Evolutionary conservation across 1,140 invertebrate species (phyloP), one percentile per base, ranked within the genome.

Genomic region (Pseudoatta argentina): DNA sequence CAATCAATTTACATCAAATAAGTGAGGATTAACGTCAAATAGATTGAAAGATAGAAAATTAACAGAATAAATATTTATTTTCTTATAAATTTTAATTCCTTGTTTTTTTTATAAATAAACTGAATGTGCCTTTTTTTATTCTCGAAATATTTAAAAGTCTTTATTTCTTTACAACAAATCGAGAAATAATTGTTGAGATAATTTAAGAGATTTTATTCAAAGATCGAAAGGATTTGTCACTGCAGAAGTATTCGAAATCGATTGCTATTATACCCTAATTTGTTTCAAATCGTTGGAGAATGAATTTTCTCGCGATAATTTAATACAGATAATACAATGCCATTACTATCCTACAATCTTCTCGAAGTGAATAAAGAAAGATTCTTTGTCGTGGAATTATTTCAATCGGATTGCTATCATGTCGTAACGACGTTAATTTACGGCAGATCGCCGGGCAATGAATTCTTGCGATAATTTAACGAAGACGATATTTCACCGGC

Each of bases 391-490:
- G 27, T 24, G 39, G 12, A 34, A 48, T 73, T 83, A 83, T 83
- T 83, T 83, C 55, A 73, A 83, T 83, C 55, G 57, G 48, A 21
- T 83, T 24, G 66, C 48, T 63, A 83, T 75, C 75, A 30, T n/a
- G 30, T 34, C 39, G 34, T 83, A 83, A 83, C 61, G 79, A 59
- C 69, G 79, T 75, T 73, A 83, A 83, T 83, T 83, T 83, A 83
- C 79, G 69, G 59, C 69, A 75, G 57, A 75, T 83, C 79, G 39
- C 44, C 39, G 27, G 2, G 79, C 79, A 61, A 83, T 83, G 57
- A 83, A 83, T 83, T 83, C 24, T 61, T 57, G 79, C 55, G 69
- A 83, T 83, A 85, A 85, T 78, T 66, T 78, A 78, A 76, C 73
- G 73, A 85, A 76, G 59, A 39, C 61, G 34, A 85, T 85, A 85